Conservation (phyloP, 1,140 invertebrate species). For the Drosophila kanapiae region DNA sequence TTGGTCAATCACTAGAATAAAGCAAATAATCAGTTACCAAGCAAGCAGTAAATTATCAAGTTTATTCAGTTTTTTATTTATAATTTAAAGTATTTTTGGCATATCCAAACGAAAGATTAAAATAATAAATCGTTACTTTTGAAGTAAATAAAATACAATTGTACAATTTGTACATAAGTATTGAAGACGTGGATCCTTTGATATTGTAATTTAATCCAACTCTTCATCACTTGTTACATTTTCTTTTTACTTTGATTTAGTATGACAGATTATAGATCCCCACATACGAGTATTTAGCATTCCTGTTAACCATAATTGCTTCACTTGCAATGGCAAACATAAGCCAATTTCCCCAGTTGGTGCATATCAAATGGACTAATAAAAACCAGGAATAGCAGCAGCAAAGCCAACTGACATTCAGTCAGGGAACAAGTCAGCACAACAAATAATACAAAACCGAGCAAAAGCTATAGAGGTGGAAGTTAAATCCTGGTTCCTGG, state of each 20-base stretch:
- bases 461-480: slow-evolving; percentile 7
- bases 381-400: slow-evolving; percentile 4
- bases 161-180: not conserved
- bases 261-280: not conserved
- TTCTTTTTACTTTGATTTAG: not conserved
- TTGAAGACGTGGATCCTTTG: not conserved
- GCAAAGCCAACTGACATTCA: slow-evolving; percentile 9
- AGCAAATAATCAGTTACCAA: not conserved
- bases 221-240: not conserved
- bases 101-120: not conserved
- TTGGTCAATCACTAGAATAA: not conserved
- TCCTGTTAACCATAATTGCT: slow-evolving; percentile 10
- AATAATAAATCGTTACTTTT: not conserved
- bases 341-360: slow-evolving; percentile 1
- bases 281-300: slow-evolving; percentile 2
- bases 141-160: not conserved
- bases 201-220: not conserved
- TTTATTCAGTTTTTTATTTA: not conserved
- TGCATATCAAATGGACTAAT: slow-evolving; percentile 19
- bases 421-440: slow-evolving; percentile 19
- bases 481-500: slow-evolving; percentile 56
- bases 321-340: not conserved
- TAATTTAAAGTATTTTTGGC: not conserved
- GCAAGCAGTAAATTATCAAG: not conserved
- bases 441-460: slow-evolving; percentile 16